Evolutionary conservation across 2,888 invertebrate genomes (phyloP).

Genomic region (Meliscaeva auricollis): DNA sequence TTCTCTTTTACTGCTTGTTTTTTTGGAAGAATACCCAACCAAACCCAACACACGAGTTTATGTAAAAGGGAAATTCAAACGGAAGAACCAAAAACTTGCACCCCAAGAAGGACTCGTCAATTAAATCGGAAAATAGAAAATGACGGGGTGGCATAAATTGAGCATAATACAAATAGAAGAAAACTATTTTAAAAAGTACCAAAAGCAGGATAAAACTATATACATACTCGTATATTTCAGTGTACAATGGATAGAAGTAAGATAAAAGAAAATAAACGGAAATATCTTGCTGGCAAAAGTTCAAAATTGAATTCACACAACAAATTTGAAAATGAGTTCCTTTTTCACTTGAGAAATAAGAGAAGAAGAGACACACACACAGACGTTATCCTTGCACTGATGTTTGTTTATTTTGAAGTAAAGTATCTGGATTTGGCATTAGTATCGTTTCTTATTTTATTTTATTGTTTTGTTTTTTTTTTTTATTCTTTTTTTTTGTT

Average conservation of each 20-base stretch:
- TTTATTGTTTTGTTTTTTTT: conserved; percentile 12
- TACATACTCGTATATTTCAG: not conserved
- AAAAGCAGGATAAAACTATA: not conserved
- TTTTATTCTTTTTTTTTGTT: conserved; percentile 5
- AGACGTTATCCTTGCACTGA: conserved; percentile 8
- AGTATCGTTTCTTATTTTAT: conserved; percentile 28
- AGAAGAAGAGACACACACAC: conserved; percentile 8
- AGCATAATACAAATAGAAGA: conserved; percentile 9
- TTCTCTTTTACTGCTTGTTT: not conserved
- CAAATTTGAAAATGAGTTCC: conserved; percentile 66
- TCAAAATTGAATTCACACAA: conserved; percentile 73
- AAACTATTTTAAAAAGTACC: not conserved
- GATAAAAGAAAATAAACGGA: conserved; percentile 56
- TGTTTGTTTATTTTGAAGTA: not conserved
- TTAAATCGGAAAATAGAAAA: conserved; percentile 66
- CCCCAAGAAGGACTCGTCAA: conserved; percentile 62
- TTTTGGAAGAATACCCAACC: not conserved
- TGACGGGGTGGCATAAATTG: conserved; percentile 44
- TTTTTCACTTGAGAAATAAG: conserved; percentile 26
- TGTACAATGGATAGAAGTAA: conserved; percentile 25
- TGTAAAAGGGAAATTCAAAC: conserved; percentile 36
- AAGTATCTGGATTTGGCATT: conserved; percentile 41
- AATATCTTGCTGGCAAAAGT: conserved; percentile 72
- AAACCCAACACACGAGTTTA: conserved; percentile 28
- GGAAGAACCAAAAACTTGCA: conserved; percentile 48